Conservation (phyloP, 1,140 invertebrate species). For the Calosoma granatense region DNA sequence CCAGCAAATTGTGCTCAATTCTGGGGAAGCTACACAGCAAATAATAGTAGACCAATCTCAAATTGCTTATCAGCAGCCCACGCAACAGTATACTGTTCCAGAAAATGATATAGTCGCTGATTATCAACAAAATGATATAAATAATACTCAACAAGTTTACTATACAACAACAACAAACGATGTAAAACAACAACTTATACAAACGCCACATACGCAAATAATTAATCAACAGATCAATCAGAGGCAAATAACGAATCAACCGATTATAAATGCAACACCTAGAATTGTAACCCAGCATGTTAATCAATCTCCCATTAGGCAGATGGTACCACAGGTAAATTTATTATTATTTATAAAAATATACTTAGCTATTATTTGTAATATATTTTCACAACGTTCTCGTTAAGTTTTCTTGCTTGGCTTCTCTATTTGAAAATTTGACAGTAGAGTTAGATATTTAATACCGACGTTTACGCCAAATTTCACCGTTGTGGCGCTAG, state of each 20-base stretch:
- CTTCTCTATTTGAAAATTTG: too few relatives aligned
- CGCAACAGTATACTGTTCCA: conserved; percentile 16
- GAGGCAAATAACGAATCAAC: background rate
- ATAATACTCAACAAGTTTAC: background rate
- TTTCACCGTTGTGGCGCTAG: too few relatives aligned
- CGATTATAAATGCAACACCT: background rate
- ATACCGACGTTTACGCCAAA: too few relatives aligned
- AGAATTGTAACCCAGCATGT: background rate
- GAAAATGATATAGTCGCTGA: conserved; percentile 16
- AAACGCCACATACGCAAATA: conserved; percentile 4
- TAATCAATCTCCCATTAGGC: background rate
- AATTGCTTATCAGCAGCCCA: conserved; percentile 17
- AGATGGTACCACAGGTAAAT: background rate
- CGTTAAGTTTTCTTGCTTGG: too few relatives aligned
- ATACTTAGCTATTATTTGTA: background rate
- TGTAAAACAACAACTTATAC: conserved; percentile 9
- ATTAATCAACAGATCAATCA: conserved; percentile 7
- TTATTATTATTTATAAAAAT: background rate
- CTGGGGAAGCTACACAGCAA: conserved; percentile 13
- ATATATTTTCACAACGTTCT: too few relatives aligned
- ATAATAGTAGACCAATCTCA: conserved; percentile 21
- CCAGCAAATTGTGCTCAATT: conserved; percentile 25
- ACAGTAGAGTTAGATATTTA: too few relatives aligned
- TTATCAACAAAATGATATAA: conserved; percentile 11
- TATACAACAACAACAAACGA: conserved; percentile 10